These are phyloP conservation scores for Xiphophorus birchmanni DNA, from an alignment of 2,797 vertebrate species.

Conservation along the genomic window DNA sequence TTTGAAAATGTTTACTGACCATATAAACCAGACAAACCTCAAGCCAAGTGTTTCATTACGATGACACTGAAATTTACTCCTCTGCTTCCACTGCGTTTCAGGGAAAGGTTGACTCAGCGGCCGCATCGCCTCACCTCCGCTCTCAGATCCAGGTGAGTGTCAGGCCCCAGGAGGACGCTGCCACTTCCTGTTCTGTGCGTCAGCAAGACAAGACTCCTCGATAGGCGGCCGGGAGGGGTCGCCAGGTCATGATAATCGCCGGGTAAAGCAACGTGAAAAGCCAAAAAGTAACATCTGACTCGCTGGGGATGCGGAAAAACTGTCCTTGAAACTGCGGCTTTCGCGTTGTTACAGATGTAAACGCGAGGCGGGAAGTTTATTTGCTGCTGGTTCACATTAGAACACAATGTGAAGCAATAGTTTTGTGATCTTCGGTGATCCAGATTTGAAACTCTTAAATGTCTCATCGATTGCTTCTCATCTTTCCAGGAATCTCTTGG, in stretches of 20 bases:
- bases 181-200: constrained; percentile 43
- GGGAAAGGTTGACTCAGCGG: constrained; percentile 88
- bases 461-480: not conserved
- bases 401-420: not conserved
- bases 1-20: not conserved
- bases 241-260: constrained; percentile 33
- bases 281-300: constrained; percentile 18
- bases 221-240: constrained; percentile 36
- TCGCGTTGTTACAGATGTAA: not conserved
- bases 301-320: not conserved
- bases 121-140: constrained; percentile 90
- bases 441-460: not conserved
- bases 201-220: constrained; percentile 25
- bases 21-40: not conserved
- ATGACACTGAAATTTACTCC: constrained; percentile 55
- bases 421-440: not conserved
- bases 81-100: constrained; percentile 68
- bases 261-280: constrained; percentile 14
- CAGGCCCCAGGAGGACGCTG: constrained; percentile 39
- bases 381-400: not conserved
- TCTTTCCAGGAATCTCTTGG: constrained; percentile 89
- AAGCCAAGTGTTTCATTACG: constrained; percentile 13
- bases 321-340: constrained; percentile 11
- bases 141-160: constrained; percentile 92
- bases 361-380: not conserved